Evolutionary conservation across 2,888 invertebrate genomes (phyloP).

Genomic region (Phaedon cochleariae): DNA sequence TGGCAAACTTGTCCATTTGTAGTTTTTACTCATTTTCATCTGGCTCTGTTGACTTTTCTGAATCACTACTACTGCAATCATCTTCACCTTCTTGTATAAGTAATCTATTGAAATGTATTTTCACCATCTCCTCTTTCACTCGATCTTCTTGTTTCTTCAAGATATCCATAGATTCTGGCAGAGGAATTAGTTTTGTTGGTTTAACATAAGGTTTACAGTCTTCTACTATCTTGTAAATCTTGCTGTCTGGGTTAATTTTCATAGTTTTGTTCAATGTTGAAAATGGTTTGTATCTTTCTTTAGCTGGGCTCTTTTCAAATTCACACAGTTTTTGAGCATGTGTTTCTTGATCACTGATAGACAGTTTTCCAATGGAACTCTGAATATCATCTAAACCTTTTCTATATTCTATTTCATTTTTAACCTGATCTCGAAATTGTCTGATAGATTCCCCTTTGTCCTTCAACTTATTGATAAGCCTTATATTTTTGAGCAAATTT

Average conservation of each 20-base stretch:
- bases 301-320: constrained; percentile 36
- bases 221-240: constrained; percentile 34
- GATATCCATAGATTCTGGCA: constrained; percentile 39
- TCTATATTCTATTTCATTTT: constrained; percentile 34
- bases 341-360: constrained; percentile 30
- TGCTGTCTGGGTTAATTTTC: constrained; percentile 32
- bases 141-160: constrained; percentile 38
- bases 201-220: constrained; percentile 35
- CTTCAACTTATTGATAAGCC: constrained; percentile 33
- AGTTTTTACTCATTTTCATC: neutral
- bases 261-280: constrained; percentile 33
- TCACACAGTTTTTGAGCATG: constrained; percentile 39
- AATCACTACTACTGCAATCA: constrained; percentile 7
- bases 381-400: constrained; percentile 30
- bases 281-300: constrained; percentile 44
- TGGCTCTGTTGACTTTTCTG: constrained; percentile 1
- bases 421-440: constrained; percentile 29
- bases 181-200: constrained; percentile 38
- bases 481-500: constrained; percentile 36
- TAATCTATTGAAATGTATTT: constrained; percentile 17
- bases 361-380: constrained; percentile 25
- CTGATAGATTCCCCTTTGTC: constrained; percentile 41
- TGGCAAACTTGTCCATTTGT: no score
- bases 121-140: constrained; percentile 29
- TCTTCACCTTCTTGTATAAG: constrained; percentile 15